Percentiles rank a stretch among this genome's conserved stretches.
Evolutionary conservation across 2,888 invertebrate genomes (phyloP).

Genomic region (Cheilosia urbana): DNA sequence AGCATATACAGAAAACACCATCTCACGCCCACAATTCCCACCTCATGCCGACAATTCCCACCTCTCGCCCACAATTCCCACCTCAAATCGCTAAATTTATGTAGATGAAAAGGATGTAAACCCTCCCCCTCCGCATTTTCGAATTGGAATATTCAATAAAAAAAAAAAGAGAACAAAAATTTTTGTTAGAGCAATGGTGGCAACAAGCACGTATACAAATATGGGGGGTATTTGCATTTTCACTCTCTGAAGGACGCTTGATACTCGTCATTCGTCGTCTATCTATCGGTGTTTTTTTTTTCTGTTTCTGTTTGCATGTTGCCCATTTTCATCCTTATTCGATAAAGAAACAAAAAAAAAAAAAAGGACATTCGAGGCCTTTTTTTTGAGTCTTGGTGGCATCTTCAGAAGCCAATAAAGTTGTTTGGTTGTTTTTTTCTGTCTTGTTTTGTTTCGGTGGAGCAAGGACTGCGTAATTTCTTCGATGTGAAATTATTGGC

Average conservation of each 20-base stretch:
- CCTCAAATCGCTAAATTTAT: constrained; percentile 73
- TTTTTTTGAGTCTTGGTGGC: not conserved
- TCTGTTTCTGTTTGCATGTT: not conserved
- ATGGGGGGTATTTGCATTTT: constrained; percentile 69
- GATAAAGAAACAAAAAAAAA: constrained; percentile 27
- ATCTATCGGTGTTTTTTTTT: constrained; percentile 12
- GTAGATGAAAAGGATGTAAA: constrained; percentile 66
- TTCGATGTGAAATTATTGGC: not conserved
- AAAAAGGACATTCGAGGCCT: constrained; percentile 45
- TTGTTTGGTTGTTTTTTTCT: not conserved
- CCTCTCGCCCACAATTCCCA: constrained; percentile 59
- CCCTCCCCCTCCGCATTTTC: constrained; percentile 58
- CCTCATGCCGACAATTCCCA: too few relatives aligned
- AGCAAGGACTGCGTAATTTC: constrained; percentile 26
- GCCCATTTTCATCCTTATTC: constrained; percentile 18
- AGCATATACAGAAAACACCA: constrained; percentile 8
- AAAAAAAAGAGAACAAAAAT: constrained; percentile 12
- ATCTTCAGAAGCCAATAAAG: constrained; percentile 57
- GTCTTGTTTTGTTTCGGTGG: not conserved
- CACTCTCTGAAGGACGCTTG: constrained; percentile 45
- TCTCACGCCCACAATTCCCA: constrained; percentile 59
- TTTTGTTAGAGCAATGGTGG: not conserved
- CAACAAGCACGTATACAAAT: constrained; percentile 51
- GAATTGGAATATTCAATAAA: constrained; percentile 73
- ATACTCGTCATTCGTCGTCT: constrained; percentile 2